These are phyloP conservation scores for Venusia cambrica DNA, from an alignment of 2,888 invertebrate species.

Conservation along the genomic window DNA sequence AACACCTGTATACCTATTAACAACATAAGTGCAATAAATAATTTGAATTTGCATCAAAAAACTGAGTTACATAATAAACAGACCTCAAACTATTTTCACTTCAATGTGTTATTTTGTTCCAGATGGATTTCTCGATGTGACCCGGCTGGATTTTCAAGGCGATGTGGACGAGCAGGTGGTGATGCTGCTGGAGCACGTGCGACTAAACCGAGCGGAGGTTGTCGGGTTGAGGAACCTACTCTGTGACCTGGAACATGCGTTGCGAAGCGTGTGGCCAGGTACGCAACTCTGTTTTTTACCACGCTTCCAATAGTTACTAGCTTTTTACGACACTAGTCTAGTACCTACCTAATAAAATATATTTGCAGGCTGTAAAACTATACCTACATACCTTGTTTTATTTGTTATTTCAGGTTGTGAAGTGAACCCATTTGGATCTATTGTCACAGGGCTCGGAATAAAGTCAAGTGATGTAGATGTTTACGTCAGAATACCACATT, in stretches of 20 bases:
- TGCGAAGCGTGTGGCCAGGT: conserved; percentile 57
- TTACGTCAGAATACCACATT: conserved; percentile 70
- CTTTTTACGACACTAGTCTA: no score
- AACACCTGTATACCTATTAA: no score
- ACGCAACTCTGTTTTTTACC: no score
- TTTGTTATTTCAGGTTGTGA: conserved; percentile 48
- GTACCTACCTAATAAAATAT: no score
- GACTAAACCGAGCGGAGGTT: conserved; percentile 14
- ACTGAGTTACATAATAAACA: no score
- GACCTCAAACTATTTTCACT: not conserved
- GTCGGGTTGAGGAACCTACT: conserved; percentile 26
- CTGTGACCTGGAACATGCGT: conserved; percentile 51
- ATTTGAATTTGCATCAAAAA: no score
- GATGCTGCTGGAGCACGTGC: conserved; percentile 7
- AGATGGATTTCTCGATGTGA: conserved; percentile 12
- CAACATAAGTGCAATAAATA: no score
- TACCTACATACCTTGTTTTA: conserved; percentile 5
- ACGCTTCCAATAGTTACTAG: no score
- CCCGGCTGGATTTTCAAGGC: conserved; percentile 7
- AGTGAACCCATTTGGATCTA: conserved; percentile 85
- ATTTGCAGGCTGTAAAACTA: no score
- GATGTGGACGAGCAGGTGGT: conserved; percentile 17
- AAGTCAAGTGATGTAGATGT: conserved; percentile 88
- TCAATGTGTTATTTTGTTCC: conserved; percentile 9
- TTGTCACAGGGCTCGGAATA: conserved; percentile 85